These are phyloP conservation scores for Peromyscus attwateri DNA, from an alignment of 2,797 vertebrate species.

Conservation along the genomic window DNA sequence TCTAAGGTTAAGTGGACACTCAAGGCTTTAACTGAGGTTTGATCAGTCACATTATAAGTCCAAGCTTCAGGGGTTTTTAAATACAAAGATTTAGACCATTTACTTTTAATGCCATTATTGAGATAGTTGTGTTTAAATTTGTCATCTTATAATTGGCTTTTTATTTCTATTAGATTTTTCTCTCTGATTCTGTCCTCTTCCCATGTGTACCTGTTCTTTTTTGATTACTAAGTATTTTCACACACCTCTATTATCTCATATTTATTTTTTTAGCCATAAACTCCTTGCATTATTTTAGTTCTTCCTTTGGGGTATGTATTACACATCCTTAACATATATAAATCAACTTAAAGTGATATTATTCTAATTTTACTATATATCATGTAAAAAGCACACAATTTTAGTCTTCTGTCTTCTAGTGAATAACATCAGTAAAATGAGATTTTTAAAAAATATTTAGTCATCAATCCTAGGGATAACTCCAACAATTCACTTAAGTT, in stretches of 20 bases:
- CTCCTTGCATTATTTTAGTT: conserved; percentile 33
- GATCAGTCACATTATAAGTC: neutral
- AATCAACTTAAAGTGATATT: conserved; percentile 10
- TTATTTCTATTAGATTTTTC: conserved; percentile 29
- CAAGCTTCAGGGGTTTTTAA: conserved; percentile 6
- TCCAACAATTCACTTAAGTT: neutral
- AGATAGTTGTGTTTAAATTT: conserved; percentile 46
- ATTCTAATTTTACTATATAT: neutral
- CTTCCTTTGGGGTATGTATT: neutral
- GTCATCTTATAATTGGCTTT: neutral
- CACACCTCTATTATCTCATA: neutral
- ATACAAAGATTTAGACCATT: conserved; percentile 9
- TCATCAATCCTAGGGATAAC: neutral
- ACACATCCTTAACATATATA: neutral
- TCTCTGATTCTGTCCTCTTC: neutral
- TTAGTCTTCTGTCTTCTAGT: conserved; percentile 1
- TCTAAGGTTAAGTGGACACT: neutral
- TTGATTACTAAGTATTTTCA: conserved; percentile 1
- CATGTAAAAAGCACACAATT: neutral
- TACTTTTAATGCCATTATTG: conserved; percentile 30
- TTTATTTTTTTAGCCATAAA: conserved; percentile 1
- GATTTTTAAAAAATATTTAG: conserved; percentile 1
- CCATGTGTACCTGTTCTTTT: neutral
- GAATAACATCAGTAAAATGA: conserved; percentile 45
- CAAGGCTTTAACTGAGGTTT: neutral